Percentiles rank a stretch among this genome's conserved stretches.
Evolutionary conservation across 2,888 invertebrate species (phyloP).

Genomic region (Sycophila texana): DNA sequence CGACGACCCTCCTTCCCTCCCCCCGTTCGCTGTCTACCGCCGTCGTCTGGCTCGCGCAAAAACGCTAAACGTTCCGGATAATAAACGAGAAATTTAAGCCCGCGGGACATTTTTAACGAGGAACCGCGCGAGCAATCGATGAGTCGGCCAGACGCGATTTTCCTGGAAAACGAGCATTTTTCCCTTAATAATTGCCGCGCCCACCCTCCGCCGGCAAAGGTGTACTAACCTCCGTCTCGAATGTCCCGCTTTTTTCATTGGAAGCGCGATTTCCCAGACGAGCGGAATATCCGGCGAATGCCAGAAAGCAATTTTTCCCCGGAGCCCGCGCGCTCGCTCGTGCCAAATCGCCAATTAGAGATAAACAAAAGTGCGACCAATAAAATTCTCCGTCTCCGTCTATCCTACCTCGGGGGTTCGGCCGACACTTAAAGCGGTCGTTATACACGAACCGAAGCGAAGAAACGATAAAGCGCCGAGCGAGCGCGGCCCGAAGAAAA

Average conservation of each 20-base stretch:
- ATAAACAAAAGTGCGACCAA: slow-evolving; percentile 54
- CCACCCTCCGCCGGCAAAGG: slow-evolving; percentile 7
- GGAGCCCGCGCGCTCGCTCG: slow-evolving; percentile 14
- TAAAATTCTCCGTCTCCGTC: slow-evolving; percentile 43
- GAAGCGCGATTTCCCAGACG: slow-evolving; percentile 10
- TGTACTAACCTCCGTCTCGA: slow-evolving; percentile 60
- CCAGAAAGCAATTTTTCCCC: slow-evolving; percentile 32
- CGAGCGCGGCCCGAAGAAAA: slow-evolving; percentile 31
- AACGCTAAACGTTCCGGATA: slow-evolving; percentile 72
- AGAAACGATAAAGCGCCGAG: slow-evolving; percentile 41
- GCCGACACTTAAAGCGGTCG: slow-evolving; percentile 53
- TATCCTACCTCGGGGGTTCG: slow-evolving; percentile 22
- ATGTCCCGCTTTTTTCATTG: slow-evolving; percentile 26
- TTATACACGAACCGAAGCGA: slow-evolving; percentile 47
- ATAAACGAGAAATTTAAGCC: slow-evolving; percentile 72
- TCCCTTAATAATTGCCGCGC: slow-evolving; percentile 37
- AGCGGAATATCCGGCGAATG: slow-evolving; percentile 11
- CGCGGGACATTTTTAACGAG: slow-evolving; percentile 68
- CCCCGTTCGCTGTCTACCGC: slow-evolving; percentile 17
- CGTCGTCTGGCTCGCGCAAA: slow-evolving; percentile 62
- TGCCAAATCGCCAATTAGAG: slow-evolving; percentile 57
- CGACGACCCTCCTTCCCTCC: not conserved
- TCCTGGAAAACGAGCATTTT: slow-evolving; percentile 42
- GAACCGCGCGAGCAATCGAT: slow-evolving; percentile 65
- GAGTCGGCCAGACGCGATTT: slow-evolving; percentile 60